Base-by-base conservation (phyloP, 2,888 invertebrate genomes). In the Masnerella sp. region DNA sequence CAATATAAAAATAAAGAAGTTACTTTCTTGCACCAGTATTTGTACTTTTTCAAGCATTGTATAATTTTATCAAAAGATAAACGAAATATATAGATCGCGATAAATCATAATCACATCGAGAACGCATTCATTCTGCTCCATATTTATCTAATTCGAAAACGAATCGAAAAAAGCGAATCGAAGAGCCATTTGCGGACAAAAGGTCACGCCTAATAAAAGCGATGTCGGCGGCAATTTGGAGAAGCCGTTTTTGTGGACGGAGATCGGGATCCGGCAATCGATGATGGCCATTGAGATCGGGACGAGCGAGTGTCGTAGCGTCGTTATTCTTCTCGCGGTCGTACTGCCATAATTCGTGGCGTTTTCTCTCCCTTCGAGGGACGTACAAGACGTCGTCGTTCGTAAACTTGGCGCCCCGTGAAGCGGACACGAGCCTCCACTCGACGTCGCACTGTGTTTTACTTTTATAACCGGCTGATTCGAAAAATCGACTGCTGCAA, bases 351-450 rank as follows among this genome's bases (percentile, higher is more conserved):
- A 77, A 68, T 77, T 78, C 69, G 74, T 73, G 54, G 51, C 67
- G 69, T 75, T 71, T 69, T 76, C 58, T 70, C 67, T 64, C 38
- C 73, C 72, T 58, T 52, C 61, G 28, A 47, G 32, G 17, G 36
- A 54, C 58, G 47, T 62, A 69, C 68, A 74, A 75, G 76, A 74
- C 72, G 74, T 74, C 73, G 71, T 65, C 77, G 72, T 70, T 59
- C 72, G 72, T 76, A 74, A 64, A 77, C 72, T 65, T 75, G 80
- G 76, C 79, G 75, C 78, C 77, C 80, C 77, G 68, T 68, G 74
- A 77, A 72, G 79, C 76, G 61, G 74, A 79, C 79, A 80, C 78
- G 78, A 72, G 77, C 79, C 77, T 71, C 72, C 67, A 76, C 75
- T 78, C 77, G 74, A 73, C 76, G 51, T 69, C 75, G 74, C 70